Conservation (phyloP, 2,797 vertebrate species). For the Lates japonicus region DNA sequence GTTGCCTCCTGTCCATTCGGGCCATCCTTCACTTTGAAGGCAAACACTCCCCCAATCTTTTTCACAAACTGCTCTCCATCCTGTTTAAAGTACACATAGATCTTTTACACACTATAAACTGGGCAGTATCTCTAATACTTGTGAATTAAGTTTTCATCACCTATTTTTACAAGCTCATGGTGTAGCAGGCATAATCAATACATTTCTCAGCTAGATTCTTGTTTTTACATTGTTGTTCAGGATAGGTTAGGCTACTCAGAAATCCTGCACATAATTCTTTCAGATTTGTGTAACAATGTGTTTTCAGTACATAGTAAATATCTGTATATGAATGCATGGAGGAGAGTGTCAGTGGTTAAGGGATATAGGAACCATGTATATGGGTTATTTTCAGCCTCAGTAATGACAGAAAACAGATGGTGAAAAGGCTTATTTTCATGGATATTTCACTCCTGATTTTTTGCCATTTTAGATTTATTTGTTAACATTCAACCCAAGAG, state of each 20-base stretch:
- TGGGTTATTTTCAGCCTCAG: too few species aligned
- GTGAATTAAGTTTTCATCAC: background rate
- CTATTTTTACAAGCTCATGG: background rate
- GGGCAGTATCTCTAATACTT: background rate
- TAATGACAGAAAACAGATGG: background rate
- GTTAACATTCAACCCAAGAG: too few species aligned
- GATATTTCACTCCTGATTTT: too few species aligned
- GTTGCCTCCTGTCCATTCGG: conserved; percentile 92
- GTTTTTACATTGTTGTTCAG: background rate
- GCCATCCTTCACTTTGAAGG: conserved; percentile 95
- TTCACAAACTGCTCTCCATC: conserved; percentile 94
- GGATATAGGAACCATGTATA: too few species aligned
- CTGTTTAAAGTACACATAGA: conserved; percentile 63
- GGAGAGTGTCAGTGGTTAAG: background rate
- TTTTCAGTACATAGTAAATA: background rate
- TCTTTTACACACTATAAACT: background rate
- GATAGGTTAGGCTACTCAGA: background rate
- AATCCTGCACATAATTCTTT: too few species aligned
- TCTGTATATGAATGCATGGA: background rate
- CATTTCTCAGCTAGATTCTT: background rate
- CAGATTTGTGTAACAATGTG: background rate
- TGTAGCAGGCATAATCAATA: background rate
- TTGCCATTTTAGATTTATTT: too few species aligned
- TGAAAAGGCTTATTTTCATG: too few species aligned
- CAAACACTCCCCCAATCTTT: conserved; percentile 95